Percentiles rank a stretch among this genome's conserved stretches.
These are phyloP conservation scores for Enteromius argenteus DNA, from an alignment of 2,797 vertebrate species.

Conservation along the genomic window DNA sequence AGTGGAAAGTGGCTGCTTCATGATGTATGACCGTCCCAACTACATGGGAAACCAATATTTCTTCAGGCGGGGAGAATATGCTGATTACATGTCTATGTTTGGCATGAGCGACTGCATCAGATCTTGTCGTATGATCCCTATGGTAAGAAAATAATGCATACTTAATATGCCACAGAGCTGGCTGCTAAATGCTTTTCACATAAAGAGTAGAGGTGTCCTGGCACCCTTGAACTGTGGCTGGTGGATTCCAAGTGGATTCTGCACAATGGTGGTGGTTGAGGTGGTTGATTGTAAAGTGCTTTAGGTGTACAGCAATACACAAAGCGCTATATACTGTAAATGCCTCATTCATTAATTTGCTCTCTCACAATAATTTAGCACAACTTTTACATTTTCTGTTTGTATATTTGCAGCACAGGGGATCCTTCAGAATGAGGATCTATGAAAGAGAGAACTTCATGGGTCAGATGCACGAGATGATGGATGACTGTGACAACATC, in stretches of 20 bases:
- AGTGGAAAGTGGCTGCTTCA: constrained; percentile 73
- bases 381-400: background rate
- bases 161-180: background rate
- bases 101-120: constrained; percentile 69
- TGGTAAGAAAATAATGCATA: constrained; percentile 61
- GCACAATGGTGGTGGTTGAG: too few species aligned
- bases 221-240: too few species aligned
- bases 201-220: too few species aligned
- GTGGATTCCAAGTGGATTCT: too few species aligned
- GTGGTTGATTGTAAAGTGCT: too few species aligned
- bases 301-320: too few species aligned
- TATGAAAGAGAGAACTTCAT: constrained; percentile 72
- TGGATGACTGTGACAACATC: constrained; percentile 76
- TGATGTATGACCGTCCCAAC: constrained; percentile 71
- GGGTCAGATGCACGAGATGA: constrained; percentile 77
- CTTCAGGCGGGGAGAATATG: constrained; percentile 68
- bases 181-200: background rate
- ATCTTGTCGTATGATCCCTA: constrained; percentile 69
- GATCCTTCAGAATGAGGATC: constrained; percentile 77
- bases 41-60: constrained; percentile 70
- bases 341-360: too few species aligned
- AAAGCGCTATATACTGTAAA: too few species aligned
- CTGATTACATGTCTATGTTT: constrained; percentile 71
- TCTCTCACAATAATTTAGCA: background rate
- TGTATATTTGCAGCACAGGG: constrained; percentile 69